Evolutionary conservation across 2,797 vertebrate species (phyloP).

Genomic region (Periophthalmus magnuspinnatus): DNA sequence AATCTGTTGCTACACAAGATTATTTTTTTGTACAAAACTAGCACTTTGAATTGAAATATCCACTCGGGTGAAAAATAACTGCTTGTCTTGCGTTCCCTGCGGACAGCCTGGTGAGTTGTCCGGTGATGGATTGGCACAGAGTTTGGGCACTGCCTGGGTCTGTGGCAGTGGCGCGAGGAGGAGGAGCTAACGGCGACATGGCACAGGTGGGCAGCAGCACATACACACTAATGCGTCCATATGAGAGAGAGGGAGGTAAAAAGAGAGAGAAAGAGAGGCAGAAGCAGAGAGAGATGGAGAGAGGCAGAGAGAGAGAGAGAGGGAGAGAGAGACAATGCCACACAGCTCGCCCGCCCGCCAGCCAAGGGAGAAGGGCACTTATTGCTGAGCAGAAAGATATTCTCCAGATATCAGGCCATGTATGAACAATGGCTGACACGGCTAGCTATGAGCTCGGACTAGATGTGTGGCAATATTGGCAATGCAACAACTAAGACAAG

Average conservation of each 20-base stretch:
- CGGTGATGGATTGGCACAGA: constrained; percentile 24
- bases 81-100: constrained; percentile 3
- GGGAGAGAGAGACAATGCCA: constrained; percentile 50
- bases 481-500: constrained; percentile 41
- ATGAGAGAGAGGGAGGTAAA: constrained; percentile 5
- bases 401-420: background rate
- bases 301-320: background rate
- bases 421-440: constrained; percentile 7
- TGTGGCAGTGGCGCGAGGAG: background rate
- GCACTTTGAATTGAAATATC: constrained; percentile 11
- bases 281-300: constrained; percentile 5
- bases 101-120: constrained; percentile 7
- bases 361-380: constrained; percentile 66
- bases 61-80: constrained; percentile 6
- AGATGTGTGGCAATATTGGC: constrained; percentile 58
- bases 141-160: background rate
- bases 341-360: constrained; percentile 52
- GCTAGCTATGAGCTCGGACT: constrained; percentile 29
- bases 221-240: constrained; percentile 39
- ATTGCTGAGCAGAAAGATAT: constrained; percentile 53
- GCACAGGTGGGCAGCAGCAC: constrained; percentile 72
- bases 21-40: background rate
- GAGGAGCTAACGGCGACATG: constrained; percentile 50
- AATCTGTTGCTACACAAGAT: constrained; percentile 30
- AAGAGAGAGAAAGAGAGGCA: constrained; percentile 24